Percentiles rank a stretch among this genome's conserved stretches.
Evolutionary conservation across 2,888 invertebrate species (phyloP).

Genomic region (Noctua comes): DNA sequence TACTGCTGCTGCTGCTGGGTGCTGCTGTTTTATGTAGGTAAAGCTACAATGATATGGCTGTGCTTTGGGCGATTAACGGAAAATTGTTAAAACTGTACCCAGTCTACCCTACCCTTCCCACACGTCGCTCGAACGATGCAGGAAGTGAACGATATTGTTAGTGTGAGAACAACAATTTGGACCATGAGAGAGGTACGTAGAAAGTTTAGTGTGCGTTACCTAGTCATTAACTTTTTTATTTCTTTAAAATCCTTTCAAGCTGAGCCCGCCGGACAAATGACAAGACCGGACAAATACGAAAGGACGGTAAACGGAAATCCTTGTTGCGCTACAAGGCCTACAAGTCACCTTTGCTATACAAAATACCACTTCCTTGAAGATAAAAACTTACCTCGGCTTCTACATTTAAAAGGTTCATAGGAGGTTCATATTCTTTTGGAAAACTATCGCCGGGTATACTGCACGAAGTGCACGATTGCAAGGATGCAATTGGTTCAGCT

Average conservation of each 20-base stretch:
- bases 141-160: not conserved
- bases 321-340: not conserved
- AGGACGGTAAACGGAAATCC: not conserved
- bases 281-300: not conserved
- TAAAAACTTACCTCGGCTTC: slow-evolving; percentile 50
- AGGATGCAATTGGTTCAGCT: slow-evolving; percentile 22
- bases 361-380: not conserved
- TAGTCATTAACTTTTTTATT: not conserved
- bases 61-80: too few relatives aligned
- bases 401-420: not conserved
- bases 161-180: not conserved
- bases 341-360: not conserved
- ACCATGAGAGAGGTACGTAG: not conserved
- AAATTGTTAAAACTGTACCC: not conserved
- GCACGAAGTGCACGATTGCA: slow-evolving; percentile 59
- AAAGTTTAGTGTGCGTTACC: too few relatives aligned
- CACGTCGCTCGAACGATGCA: not conserved
- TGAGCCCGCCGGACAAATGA: not conserved
- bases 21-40: too few relatives aligned
- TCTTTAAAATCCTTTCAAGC: not conserved
- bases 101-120: too few relatives aligned
- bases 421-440: slow-evolving; percentile 53
- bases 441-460: slow-evolving; percentile 68
- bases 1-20: too few relatives aligned
- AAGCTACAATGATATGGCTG: too few relatives aligned